These are phyloP conservation scores for Operophtera brumata DNA, from an alignment of 2,888 invertebrate genomes.

Conservation along the genomic window DNA sequence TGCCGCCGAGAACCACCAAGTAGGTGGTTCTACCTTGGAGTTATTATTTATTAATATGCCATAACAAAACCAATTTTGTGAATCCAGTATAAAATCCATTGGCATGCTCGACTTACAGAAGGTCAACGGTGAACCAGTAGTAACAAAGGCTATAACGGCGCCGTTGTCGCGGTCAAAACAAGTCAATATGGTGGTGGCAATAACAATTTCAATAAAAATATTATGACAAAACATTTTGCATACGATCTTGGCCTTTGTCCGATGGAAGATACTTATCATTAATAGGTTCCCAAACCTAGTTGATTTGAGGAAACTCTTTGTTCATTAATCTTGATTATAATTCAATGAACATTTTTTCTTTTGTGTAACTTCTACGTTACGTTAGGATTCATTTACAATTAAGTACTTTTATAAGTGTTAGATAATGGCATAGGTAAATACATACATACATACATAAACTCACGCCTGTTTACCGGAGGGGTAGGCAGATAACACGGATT, in stretches of 20 bases:
- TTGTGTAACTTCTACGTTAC: conserved; percentile 24
- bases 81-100: too few species aligned
- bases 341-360: conserved; percentile 50
- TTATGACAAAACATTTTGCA: conserved; percentile 41
- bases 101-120: too few species aligned
- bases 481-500: too few species aligned
- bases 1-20: too few species aligned
- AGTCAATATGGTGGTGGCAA: conserved; percentile 33
- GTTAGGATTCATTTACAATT: conserved; percentile 27
- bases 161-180: conserved; percentile 19
- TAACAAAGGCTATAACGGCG: conserved; percentile 6
- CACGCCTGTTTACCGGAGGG: too few species aligned
- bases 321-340: conserved; percentile 50
- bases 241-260: conserved; percentile 43
- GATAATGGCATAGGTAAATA: too few species aligned
- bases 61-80: too few species aligned
- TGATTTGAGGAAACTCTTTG: conserved; percentile 52
- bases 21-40: too few species aligned
- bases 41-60: too few species aligned
- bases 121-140: conserved; percentile 7
- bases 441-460: too few species aligned
- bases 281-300: conserved; percentile 51
- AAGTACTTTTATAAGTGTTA: too few species aligned
- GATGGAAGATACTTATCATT: conserved; percentile 42
- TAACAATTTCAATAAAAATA: conserved; percentile 37